Percentiles rank a stretch among this genome's conserved stretches.
Evolutionary conservation across 2,113 vertebrate genomes (phyloP).

Genomic region (Leptobrachium leishanense): DNA sequence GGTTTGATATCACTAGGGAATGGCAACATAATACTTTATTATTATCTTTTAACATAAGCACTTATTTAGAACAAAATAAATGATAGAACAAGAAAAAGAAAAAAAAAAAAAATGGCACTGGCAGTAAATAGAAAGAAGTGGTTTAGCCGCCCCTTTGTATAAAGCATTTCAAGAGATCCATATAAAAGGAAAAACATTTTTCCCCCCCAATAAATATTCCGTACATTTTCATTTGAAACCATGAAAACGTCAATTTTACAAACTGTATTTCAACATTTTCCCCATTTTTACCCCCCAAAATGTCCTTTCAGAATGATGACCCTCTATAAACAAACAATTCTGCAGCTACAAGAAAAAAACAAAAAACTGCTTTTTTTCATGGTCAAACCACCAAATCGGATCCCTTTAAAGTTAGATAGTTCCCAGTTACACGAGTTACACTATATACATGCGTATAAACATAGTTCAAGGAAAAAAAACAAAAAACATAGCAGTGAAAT

Average conservation of each 20-base stretch:
- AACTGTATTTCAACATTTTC: neutral
- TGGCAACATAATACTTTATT: slow-evolving; percentile 75
- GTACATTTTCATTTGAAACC: slow-evolving; percentile 5
- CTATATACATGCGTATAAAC: slow-evolving; percentile 19
- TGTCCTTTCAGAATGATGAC: slow-evolving; percentile 22
- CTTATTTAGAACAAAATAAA: slow-evolving; percentile 69
- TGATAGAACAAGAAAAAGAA: slow-evolving; percentile 50
- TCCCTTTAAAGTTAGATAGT: slow-evolving; percentile 2
- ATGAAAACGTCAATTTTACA: neutral
- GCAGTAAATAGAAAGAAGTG: slow-evolving; percentile 71
- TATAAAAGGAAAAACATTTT: neutral
- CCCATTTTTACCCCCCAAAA: neutral
- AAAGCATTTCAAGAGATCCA: neutral
- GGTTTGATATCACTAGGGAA: slow-evolving; percentile 70
- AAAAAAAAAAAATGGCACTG: slow-evolving; percentile 74
- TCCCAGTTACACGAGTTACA: slow-evolving; percentile 9
- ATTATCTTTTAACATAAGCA: slow-evolving; percentile 62
- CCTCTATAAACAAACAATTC: neutral
- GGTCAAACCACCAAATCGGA: neutral
- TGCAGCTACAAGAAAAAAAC: neutral
- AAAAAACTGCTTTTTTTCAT: neutral
- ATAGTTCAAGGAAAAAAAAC: neutral
- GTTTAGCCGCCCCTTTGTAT: neutral
- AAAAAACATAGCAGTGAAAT: neutral
- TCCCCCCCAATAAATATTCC: slow-evolving; percentile 9